Evolutionary conservation across 2,797 vertebrate genomes (phyloP).

Genomic region (Florisuga fusca): DNA sequence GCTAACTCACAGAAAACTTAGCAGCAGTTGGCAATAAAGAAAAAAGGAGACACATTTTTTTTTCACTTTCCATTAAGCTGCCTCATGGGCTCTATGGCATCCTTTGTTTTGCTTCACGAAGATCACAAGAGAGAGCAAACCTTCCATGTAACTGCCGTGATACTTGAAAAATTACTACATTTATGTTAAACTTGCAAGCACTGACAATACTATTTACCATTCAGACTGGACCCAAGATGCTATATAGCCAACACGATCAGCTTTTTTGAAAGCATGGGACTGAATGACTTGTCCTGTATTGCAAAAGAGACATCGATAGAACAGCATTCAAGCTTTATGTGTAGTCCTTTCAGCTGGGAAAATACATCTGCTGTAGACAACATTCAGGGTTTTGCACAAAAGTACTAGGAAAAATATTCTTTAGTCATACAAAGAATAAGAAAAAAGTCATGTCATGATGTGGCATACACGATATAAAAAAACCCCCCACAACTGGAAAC

Average conservation of each 20-base stretch:
- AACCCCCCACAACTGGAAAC: background rate
- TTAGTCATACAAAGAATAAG: background rate
- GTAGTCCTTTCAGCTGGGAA: background rate
- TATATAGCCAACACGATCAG: background rate
- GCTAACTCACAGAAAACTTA: background rate
- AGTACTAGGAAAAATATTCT: background rate
- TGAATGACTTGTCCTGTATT: background rate
- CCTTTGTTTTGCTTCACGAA: background rate
- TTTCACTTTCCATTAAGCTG: background rate
- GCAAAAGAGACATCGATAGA: background rate
- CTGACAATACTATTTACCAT: background rate
- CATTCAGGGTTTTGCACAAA: background rate
- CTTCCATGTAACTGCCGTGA: background rate
- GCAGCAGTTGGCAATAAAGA: background rate
- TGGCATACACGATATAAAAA: background rate
- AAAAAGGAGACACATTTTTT: background rate
- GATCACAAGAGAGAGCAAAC: background rate
- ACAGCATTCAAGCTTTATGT: background rate
- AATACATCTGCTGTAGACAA: background rate
- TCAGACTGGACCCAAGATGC: background rate
- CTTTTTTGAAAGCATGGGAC: background rate
- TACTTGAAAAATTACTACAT: background rate
- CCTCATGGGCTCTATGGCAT: rapidly evolving
- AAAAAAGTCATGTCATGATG: background rate
- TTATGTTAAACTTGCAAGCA: background rate